A percentile compares a stretch with the other conserved stretches of the same genome.
These are phyloP conservation scores for Dynastes hyllus DNA, from an alignment of 2,888 invertebrate genomes.

Conservation along the genomic window DNA sequence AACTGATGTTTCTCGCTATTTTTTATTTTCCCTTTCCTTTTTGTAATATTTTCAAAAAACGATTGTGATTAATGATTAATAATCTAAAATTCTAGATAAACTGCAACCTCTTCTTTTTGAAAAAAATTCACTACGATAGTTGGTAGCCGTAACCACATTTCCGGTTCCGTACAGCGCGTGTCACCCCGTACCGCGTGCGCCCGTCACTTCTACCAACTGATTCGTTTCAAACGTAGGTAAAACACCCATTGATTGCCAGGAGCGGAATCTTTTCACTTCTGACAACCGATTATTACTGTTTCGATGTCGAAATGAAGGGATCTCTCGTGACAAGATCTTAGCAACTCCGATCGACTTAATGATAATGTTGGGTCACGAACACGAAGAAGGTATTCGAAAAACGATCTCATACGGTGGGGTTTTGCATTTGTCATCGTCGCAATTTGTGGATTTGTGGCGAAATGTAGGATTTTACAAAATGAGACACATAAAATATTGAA, in stretches of 20 bases:
- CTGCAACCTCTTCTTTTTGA: no score
- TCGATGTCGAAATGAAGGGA: background rate
- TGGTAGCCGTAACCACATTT: background rate
- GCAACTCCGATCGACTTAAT: background rate
- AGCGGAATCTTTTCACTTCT: background rate
- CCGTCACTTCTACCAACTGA: background rate
- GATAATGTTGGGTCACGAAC: background rate
- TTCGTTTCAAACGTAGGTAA: background rate
- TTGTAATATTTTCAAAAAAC: no score
- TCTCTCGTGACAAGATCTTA: slow-evolving; percentile 6
- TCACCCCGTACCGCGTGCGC: background rate
- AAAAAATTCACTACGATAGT: background rate
- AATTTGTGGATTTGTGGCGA: no score
- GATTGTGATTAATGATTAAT: no score
- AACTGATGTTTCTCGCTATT: no score
- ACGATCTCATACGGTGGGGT: no score
- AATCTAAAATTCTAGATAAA: no score
- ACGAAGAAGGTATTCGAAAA: no score
- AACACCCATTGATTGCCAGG: background rate
- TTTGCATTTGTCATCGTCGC: no score
- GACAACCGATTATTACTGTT: background rate
- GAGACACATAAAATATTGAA: no score
- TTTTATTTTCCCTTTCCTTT: no score
- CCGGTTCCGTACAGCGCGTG: slow-evolving; percentile 21
- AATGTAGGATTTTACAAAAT: no score